Evolutionary conservation across 2,888 invertebrate genomes (phyloP).

Genomic region (Limnephilus marmoratus): DNA sequence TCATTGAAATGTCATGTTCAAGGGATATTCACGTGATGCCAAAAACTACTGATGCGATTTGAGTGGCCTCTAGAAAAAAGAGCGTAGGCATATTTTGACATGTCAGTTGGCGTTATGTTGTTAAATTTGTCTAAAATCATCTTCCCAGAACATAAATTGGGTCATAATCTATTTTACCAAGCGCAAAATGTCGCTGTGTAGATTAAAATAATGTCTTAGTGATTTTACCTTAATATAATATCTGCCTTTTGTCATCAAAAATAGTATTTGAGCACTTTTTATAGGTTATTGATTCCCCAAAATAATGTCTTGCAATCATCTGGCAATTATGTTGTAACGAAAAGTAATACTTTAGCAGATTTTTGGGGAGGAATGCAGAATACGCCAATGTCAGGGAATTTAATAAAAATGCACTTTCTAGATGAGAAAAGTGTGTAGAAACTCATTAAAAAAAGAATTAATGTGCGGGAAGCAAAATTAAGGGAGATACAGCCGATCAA

Average conservation of each 20-base stretch:
- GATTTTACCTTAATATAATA: neutral
- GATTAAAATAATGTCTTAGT: neutral
- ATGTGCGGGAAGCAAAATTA: no score
- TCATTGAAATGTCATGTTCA: conserved; percentile 7
- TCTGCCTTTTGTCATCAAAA: neutral
- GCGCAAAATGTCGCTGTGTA: neutral
- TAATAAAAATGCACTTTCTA: no score
- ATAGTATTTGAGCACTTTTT: neutral
- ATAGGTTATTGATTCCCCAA: neutral
- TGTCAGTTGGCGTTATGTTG: neutral
- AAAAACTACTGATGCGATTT: neutral
- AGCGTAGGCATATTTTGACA: neutral
- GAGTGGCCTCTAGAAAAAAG: neutral
- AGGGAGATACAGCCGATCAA: no score
- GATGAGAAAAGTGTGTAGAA: no score
- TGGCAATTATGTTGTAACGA: neutral
- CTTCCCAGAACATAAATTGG: neutral
- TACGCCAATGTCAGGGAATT: no score
- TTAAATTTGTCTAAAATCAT: neutral
- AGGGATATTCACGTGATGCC: neutral
- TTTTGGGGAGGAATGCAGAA: no score
- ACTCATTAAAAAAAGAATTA: no score
- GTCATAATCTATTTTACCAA: neutral
- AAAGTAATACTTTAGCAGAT: no score
- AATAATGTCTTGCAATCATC: neutral